Conservation (phyloP, 64 coral and sea anemone genomes). For the Exaiptasia diaphana region DNA sequence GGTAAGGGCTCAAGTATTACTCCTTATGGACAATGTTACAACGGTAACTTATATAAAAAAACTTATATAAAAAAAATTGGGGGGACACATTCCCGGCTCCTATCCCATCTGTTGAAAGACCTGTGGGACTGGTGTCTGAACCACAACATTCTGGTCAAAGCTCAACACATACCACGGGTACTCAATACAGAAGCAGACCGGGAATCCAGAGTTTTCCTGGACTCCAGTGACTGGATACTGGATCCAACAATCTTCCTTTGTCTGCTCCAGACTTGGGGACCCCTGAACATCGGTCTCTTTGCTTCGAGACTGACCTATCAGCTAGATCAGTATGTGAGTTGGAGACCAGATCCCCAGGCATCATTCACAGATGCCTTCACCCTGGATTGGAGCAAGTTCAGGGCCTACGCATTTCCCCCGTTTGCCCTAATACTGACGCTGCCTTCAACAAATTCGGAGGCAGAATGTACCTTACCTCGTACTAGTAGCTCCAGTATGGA, state of each 20-base stretch:
- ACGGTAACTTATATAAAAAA: not conserved
- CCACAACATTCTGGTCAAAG: not conserved
- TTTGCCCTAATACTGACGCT: conserved; percentile 29
- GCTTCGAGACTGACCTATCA: conserved; percentile 30
- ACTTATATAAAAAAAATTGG: conserved; percentile 48
- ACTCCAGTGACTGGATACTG: conserved; percentile 23
- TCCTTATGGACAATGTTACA: conserved; percentile 23
- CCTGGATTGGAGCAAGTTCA: conserved; percentile 31
- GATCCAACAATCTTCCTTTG: not conserved
- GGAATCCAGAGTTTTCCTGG: conserved; percentile 10
- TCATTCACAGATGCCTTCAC: conserved; percentile 10
- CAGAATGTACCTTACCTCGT: not conserved
- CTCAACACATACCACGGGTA: not conserved
- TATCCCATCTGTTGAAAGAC: not conserved
- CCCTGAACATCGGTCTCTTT: conserved; percentile 27
- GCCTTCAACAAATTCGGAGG: conserved; percentile 15
- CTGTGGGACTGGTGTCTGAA: conserved; percentile 26
- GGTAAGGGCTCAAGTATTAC: not conserved
- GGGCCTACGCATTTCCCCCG: conserved; percentile 21
- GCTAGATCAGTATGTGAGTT: conserved; percentile 30
- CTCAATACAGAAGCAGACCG: conserved; percentile 16
- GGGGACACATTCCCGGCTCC: not conserved
- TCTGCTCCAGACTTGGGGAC: not conserved
- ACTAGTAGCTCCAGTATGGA: conserved; percentile 50
- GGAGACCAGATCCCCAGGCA: conserved; percentile 13